Base-by-base conservation (phyloP, 2,113 vertebrate species). In the Alligator sinensis region DNA sequence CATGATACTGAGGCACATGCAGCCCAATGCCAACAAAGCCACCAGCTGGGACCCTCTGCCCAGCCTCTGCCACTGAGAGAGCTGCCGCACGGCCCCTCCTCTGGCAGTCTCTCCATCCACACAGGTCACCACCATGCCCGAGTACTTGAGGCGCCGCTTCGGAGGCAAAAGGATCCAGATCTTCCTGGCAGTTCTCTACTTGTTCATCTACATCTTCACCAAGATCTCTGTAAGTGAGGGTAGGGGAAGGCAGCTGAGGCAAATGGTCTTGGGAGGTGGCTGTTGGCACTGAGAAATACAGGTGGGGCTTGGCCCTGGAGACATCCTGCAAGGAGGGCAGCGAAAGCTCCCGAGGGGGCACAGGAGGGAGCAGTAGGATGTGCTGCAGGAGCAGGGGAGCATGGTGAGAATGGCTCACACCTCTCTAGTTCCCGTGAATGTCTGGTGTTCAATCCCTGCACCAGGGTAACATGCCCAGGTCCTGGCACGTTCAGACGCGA, bases 131-230 rank as follows among this genome's bases (percentile, higher is more conserved):
- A 99, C 99, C 12, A 99, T 99, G 99, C 99, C 99, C 0, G 99
- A 99, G 28, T 99, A 99, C 95, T 25, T 99, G 57, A 96, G 91
- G 96, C 98, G 74, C 59, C 98, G 99, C 5, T 99, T 99, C 0
- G 99, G 99, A 2, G 99, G 99, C n/a, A 98, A 96, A 97, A 98
- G 99, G 90, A 99, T 99, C 5, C 98, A 99, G 94, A 93, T 99
- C 76, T 99, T 98, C 84, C 98, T 99, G 83, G 98, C 99, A 0
- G 86, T 99, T 84, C 98, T 99, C 93, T 99, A 98, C 91, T 95
- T 99, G 96, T 99, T 99, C 72, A 99, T 99, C 97, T 99, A 99
- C 84, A 99, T 99, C 96, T 99, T 99, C 97, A 99, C 99, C 93
- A 99, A 99, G 97, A 99, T 99, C 98, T 99, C 99, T 74, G 99